A percentile compares a stretch with the other conserved stretches of the same genome.
These are phyloP conservation scores for Kryphioiulus occultus DNA, from an alignment of 2,888 invertebrate species.

Conservation along the genomic window DNA sequence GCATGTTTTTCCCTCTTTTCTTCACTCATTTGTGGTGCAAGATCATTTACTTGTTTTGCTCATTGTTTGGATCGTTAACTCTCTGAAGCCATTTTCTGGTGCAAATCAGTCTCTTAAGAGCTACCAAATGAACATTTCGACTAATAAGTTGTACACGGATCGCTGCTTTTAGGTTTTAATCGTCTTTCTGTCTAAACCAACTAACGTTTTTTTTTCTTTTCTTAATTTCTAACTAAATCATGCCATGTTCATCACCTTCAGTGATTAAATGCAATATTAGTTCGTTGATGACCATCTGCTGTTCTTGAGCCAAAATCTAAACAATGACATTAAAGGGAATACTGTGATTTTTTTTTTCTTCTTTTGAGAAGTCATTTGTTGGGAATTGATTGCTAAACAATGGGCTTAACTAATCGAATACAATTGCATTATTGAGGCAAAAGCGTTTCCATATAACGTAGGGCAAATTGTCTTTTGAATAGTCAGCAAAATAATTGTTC, in stretches of 20 bases:
- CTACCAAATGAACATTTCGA: conserved; percentile 39
- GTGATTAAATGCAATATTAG: conserved; percentile 6
- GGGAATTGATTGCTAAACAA: neutral
- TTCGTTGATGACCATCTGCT: neutral
- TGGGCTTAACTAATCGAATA: neutral
- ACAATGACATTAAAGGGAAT: neutral
- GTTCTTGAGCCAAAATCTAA: neutral
- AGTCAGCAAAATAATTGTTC: neutral
- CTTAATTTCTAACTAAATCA: conserved; percentile 20
- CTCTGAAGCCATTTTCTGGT: conserved; percentile 41
- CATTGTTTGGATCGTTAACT: conserved; percentile 45
- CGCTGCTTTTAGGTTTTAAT: conserved; percentile 44
- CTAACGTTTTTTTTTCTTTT: neutral
- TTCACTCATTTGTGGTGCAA: neutral
- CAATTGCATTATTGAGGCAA: neutral
- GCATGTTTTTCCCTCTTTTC: neutral
- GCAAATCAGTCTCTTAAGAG: conserved; percentile 41
- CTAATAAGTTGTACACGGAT: conserved; percentile 47
- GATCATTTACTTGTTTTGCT: conserved; percentile 1
- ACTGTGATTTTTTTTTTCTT: neutral
- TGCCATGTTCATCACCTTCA: conserved; percentile 12
- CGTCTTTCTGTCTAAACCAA: conserved; percentile 1
- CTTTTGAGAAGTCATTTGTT: neutral
- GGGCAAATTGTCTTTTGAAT: neutral
- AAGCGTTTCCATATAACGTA: neutral